Evolutionary conservation across 2,113 vertebrate genomes (phyloP).

Genomic region (Plecotus auritus): DNA sequence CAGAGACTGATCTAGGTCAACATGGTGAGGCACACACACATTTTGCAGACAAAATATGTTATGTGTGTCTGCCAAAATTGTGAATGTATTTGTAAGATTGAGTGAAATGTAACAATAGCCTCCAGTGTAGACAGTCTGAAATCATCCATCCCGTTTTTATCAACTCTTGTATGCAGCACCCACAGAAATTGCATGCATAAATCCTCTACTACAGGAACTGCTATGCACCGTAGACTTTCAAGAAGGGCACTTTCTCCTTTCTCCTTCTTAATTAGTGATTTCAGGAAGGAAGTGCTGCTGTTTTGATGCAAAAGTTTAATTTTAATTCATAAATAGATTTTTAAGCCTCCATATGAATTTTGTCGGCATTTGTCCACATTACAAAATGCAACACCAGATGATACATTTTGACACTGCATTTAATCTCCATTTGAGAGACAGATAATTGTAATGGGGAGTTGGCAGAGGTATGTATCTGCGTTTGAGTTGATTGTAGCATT

Average conservation of each 20-base stretch:
- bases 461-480: slow-evolving; percentile 41
- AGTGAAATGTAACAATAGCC: neutral
- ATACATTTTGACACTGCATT: slow-evolving; percentile 54
- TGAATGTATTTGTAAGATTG: neutral
- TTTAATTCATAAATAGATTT: slow-evolving; percentile 62
- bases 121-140: neutral
- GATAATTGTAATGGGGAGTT: slow-evolving; percentile 39
- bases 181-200: neutral
- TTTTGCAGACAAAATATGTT: slow-evolving; percentile 16
- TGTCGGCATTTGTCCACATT: slow-evolving; percentile 63
- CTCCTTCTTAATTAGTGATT: neutral
- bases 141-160: neutral
- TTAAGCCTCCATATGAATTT: slow-evolving; percentile 41
- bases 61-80: neutral
- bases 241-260: neutral
- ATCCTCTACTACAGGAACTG: neutral
- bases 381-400: slow-evolving; percentile 57
- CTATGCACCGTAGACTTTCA: neutral
- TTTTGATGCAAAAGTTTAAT: slow-evolving; percentile 34
- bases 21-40: neutral
- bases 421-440: slow-evolving; percentile 57
- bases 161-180: neutral
- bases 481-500: slow-evolving; percentile 33
- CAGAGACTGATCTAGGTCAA: neutral
- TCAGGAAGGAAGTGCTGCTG: neutral